Base-by-base conservation (phyloP, 2,797 vertebrate genomes). In the Scleropages formosus region DNA sequence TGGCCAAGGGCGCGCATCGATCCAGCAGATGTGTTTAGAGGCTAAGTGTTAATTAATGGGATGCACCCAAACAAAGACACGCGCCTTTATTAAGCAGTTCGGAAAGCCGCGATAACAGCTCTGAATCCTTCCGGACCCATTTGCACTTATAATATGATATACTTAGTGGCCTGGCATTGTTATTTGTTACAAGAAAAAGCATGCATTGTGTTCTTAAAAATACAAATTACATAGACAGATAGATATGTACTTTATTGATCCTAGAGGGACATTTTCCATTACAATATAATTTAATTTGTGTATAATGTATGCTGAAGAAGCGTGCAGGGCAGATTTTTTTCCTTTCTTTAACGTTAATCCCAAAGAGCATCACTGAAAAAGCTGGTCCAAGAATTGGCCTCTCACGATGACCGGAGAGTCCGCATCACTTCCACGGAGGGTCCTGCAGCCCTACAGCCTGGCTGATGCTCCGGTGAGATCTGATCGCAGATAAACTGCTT, bases 391-490 rank as follows among this genome's bases (percentile, higher is more conserved):
- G 11, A 78, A 82, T 80, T 73, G 81, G 82, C 83, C 90, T 84
- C 82, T 85, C 85, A 84, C 81, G 87, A 87, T 56, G 68, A 20
- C n/a, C n/a, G 84, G 81, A 73, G 80, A 79, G 76, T 77, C 46
- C 4, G 78, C 74, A 9, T 20, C 64, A 20, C 27, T 66, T 72
- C 24, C 58, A 20, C 7, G 18, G n/a, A n/a, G n/a, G n/a, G n/a
- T n/a, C n/a, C n/a, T 26, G 56, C 62, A 68, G 49, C 31, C 62
- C 16, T 46, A 65, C 15, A 51, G 61, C 53, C 7, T 80, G 79
- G 89, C 82, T 86, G 85, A 84, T 88, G 84, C 83, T 83, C 73
- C 82, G 83, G 86, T 8, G 87, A 90, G 89, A 90, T 89, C 81
- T 80, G 85, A 88, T 85, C 86, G 83, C 85, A 86, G 87, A 87